phyloP scores from a whole-genome alignment of 2,888 invertebrate genomes.

The Scaptomyza caliginosa region DNA sequence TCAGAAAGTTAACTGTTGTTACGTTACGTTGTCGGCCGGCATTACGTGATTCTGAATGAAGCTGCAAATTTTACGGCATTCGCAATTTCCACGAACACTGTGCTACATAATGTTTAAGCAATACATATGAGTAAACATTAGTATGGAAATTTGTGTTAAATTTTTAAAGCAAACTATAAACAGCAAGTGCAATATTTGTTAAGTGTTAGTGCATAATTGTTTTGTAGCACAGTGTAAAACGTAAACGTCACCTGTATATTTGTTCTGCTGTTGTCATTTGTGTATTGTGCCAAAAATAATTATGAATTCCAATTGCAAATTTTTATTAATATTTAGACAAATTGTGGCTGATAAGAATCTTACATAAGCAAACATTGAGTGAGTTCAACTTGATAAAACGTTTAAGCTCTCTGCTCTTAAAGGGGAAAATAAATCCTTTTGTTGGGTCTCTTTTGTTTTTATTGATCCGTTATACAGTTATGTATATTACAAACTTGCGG shows the following conservation, averaged over 20 bases:
- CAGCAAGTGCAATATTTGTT: not conserved
- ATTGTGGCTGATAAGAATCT: conserved; percentile 37
- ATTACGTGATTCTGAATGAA: conserved; percentile 41
- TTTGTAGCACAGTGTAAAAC: conserved; percentile 39
- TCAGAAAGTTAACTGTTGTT: conserved; percentile 1
- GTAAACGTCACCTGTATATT: conserved; percentile 46
- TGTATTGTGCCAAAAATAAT: conserved; percentile 33
- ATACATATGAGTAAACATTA: not conserved
- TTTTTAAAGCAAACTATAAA: not conserved
- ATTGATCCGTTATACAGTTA: conserved; percentile 23
- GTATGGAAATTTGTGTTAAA: not conserved
- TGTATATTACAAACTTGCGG: conserved; percentile 1
- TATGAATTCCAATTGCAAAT: conserved; percentile 8
- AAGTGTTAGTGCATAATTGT: not conserved
- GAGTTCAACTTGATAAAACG: conserved; percentile 14
- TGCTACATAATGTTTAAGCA: conserved; percentile 6
- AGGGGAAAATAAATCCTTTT: not conserved
- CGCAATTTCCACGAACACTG: conserved; percentile 9
- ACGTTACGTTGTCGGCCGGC: conserved; percentile 3
- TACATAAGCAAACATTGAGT: conserved; percentile 23
- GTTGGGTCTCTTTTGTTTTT: conserved; percentile 3
- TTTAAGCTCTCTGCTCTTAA: not conserved
- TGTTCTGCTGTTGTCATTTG: conserved; percentile 52
- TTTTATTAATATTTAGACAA: conserved; percentile 33
- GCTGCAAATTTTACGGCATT: conserved; percentile 19